Percentiles rank a stretch among this genome's conserved stretches.
phyloP scores from a whole-genome alignment of 2,797 vertebrate species.

The Sebastes itinus region DNA sequence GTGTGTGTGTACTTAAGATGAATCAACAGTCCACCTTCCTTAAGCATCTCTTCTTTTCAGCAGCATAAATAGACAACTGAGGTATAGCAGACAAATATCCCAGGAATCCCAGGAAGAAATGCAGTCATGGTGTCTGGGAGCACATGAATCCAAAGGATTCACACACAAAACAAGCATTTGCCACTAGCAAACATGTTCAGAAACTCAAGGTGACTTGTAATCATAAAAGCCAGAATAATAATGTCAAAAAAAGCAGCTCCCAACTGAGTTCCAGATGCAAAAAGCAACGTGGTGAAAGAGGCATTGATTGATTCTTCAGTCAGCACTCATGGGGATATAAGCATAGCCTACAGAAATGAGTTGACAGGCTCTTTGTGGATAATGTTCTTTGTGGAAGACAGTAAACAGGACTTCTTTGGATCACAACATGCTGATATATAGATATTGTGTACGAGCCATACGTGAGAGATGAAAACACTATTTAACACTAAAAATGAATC shows the following conservation, averaged over 20 bases:
- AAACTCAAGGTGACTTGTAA: conserved; percentile 52
- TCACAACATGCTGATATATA: conserved; percentile 1
- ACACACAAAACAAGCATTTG: conserved; percentile 31
- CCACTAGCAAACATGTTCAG: conserved; percentile 34
- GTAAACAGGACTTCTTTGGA: conserved; percentile 28
- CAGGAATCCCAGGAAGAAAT: conserved; percentile 21
- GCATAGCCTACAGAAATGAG: conserved; percentile 29
- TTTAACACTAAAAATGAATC: background rate
- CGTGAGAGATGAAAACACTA: conserved; percentile 9
- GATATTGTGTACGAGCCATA: conserved; percentile 2
- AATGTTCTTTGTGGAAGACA: background rate
- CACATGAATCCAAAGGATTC: conserved; percentile 33
- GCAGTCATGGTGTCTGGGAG: conserved; percentile 24
- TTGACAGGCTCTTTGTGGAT: conserved; percentile 38
- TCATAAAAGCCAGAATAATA: conserved; percentile 57
- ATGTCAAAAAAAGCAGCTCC: conserved; percentile 27
- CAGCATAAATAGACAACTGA: conserved; percentile 32
- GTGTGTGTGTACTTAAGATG: conserved; percentile 7
- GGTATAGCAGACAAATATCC: conserved; percentile 14
- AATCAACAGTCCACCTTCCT: conserved; percentile 25
- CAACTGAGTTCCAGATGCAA: conserved; percentile 46
- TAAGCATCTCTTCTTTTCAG: conserved; percentile 25
- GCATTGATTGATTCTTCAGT: conserved; percentile 55
- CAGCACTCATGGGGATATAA: conserved; percentile 33
- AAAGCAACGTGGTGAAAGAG: conserved; percentile 35